A percentile compares a stretch with the other conserved stretches of the same genome.
phyloP scores from a whole-genome alignment of 2,113 vertebrate species.

The Hemicordylus capensis region DNA sequence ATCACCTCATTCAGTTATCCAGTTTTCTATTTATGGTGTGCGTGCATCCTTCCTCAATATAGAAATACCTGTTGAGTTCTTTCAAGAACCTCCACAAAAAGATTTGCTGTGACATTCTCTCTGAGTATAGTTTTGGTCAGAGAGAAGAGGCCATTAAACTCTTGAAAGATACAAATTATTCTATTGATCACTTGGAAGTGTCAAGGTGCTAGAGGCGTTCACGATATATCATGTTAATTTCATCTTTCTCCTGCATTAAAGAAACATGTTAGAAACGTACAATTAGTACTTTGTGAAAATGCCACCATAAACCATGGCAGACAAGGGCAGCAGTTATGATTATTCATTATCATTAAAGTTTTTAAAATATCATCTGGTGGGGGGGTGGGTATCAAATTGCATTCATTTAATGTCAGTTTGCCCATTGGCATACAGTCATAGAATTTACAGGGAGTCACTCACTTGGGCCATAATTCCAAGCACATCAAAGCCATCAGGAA shows the following conservation, averaged over 20 bases:
- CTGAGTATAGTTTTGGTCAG: background rate
- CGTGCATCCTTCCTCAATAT: background rate
- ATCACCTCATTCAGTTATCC: background rate
- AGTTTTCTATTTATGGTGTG: background rate
- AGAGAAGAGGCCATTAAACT: background rate
- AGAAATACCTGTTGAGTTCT: background rate
- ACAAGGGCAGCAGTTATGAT: background rate
- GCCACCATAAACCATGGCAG: background rate
- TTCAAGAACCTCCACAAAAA: background rate
- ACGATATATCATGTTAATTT: slow-evolving; percentile 1
- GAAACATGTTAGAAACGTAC: background rate
- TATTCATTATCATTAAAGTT: background rate
- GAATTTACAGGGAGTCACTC: background rate
- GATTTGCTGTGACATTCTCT: background rate
- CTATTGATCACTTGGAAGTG: background rate
- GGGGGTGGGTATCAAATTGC: background rate
- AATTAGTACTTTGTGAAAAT: background rate
- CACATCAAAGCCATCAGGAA: background rate
- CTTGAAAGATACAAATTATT: background rate
- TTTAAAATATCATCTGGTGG: background rate
- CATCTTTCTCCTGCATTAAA: background rate
- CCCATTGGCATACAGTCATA: background rate
- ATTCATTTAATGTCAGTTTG: background rate
- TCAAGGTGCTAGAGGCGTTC: slow-evolving; percentile 7
- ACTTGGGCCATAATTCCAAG: background rate